Base-by-base conservation (phyloP, 2,113 vertebrate species). In the Rostratula benghalensis region DNA sequence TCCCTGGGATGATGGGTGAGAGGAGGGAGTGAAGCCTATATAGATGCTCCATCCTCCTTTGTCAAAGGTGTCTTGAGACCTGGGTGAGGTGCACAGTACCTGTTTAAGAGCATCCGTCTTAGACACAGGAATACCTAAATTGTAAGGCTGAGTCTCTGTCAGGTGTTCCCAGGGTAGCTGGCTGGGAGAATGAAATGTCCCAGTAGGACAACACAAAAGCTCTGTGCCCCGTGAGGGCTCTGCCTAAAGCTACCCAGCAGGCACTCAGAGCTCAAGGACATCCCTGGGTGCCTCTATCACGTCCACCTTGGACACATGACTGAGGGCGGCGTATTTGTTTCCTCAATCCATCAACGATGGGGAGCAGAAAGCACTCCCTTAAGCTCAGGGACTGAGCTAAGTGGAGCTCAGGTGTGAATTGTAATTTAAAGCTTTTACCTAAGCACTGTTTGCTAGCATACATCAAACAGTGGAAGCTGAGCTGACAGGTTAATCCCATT, bases 291-390 rank as follows among this genome's bases (percentile, higher is more conserved):
- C 9, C 25, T 76, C 33, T 92, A 30, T 43, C 13, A 3, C 21
- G 17, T 43, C 46, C 56, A 46, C 20, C 28, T 37, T 51, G 15
- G 39, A 23, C 24, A 54, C 8, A 8, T 33, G 59, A 33, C 13
- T 65, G 17, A 20, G 43, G 25, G 9, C 10, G 73, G 9, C 1
- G 1, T 17, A 28, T 57, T 84, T 82, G 4, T 50, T 88, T 83
- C 63, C 59, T 74, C 28, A n/a, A 0, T 23, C 25, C 7, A 14
- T 23, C 0, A 1, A 23, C 0, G 1, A 14, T 1, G 7, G 20
- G 39, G 28, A 74, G 20, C 0, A 2, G 22, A 80, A 74, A 74
- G 17, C 30, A 41, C 14, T 61, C 24, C 50, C 33, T 50, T 59
- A 11, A 1, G 1, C n/a, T 37, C 41, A 54, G 45, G 15, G 41